phyloP scores from a whole-genome alignment of 2,888 invertebrate genomes.

The Coleophora flavipennella region DNA sequence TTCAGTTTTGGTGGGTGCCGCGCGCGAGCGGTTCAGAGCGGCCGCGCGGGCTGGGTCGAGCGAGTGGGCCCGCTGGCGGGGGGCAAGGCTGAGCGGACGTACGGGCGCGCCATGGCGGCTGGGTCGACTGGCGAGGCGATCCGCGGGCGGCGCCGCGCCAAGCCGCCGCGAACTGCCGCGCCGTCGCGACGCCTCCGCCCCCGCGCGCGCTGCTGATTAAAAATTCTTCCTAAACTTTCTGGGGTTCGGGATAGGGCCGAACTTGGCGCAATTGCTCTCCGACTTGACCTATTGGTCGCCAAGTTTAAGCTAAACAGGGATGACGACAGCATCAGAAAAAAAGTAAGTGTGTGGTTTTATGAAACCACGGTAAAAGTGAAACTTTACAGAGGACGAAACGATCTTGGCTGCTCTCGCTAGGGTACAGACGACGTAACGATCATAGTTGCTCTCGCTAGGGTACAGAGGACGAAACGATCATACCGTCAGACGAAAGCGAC shows the following conservation, averaged over 20 bases:
- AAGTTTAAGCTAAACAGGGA: too few relatives aligned
- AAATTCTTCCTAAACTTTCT: slow-evolving; percentile 55
- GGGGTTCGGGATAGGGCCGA: slow-evolving; percentile 34
- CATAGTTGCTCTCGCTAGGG: too few relatives aligned
- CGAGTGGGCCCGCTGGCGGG: slow-evolving; percentile 35
- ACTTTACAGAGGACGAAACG: too few relatives aligned
- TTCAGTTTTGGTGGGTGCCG: slow-evolving; percentile 63
- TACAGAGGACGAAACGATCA: too few relatives aligned
- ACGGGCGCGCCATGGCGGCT: slow-evolving; percentile 26
- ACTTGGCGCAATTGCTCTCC: slow-evolving; percentile 35
- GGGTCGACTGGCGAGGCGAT: slow-evolving; percentile 23
- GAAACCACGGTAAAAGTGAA: too few relatives aligned
- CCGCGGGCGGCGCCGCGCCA: slow-evolving; percentile 64
- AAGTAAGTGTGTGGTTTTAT: too few relatives aligned
- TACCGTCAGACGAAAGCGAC: too few relatives aligned
- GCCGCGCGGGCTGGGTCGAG: slow-evolving; percentile 12
- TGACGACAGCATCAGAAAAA: too few relatives aligned
- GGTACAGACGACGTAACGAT: too few relatives aligned
- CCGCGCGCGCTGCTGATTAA: slow-evolving; percentile 42
- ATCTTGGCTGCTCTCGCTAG: too few relatives aligned
- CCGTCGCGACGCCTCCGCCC: slow-evolving; percentile 47
- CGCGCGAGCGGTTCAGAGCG: slow-evolving; percentile 35
- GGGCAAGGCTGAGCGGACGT: slow-evolving; percentile 23
- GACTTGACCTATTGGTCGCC: slow-evolving; percentile 3
- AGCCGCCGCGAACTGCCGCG: slow-evolving; percentile 72